A percentile compares a stretch with the other conserved stretches of the same genome.
Conservation (phyloP, 2,797 vertebrate genomes). For the Arctocebus calabarensis region DNA sequence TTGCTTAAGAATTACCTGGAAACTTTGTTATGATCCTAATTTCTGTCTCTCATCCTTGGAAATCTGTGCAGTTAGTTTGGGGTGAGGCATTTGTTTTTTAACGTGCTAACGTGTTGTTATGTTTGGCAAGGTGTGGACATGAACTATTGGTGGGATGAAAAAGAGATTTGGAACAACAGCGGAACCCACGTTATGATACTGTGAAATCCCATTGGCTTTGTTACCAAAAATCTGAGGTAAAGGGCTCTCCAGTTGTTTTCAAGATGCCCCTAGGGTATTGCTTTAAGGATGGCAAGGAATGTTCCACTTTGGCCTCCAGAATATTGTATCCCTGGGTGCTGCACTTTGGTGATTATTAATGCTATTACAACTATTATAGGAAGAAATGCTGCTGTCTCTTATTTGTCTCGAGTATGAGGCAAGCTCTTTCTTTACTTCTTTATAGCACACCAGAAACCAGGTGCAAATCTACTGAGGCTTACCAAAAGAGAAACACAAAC, state of each 20-base stretch:
- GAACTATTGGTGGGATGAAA: not conserved
- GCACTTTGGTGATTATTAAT: not conserved
- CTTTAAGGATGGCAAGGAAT: not conserved
- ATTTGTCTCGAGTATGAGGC: not conserved
- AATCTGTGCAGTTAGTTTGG: not conserved
- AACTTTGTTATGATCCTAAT: not conserved
- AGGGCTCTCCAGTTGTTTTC: not conserved
- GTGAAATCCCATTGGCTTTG: not conserved
- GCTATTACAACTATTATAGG: not conserved
- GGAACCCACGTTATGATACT: not conserved
- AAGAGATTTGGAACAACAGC: not conserved
- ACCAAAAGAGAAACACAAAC: not conserved
- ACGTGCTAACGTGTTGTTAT: not conserved
- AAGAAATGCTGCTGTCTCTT: not conserved
- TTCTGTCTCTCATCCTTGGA: not conserved
- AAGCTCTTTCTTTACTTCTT: not conserved
- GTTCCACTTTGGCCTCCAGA: not conserved
- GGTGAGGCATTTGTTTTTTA: not conserved
- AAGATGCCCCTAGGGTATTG: not conserved
- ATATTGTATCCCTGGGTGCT: not conserved
- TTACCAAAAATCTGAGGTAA: not conserved
- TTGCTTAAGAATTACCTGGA: not conserved
- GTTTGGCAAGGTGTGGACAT: not conserved
- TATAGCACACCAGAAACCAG: not conserved
- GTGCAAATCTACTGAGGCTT: not conserved